Evolutionary conservation across 2,888 invertebrate genomes (phyloP).

Genomic region (Drosophila rubida): DNA sequence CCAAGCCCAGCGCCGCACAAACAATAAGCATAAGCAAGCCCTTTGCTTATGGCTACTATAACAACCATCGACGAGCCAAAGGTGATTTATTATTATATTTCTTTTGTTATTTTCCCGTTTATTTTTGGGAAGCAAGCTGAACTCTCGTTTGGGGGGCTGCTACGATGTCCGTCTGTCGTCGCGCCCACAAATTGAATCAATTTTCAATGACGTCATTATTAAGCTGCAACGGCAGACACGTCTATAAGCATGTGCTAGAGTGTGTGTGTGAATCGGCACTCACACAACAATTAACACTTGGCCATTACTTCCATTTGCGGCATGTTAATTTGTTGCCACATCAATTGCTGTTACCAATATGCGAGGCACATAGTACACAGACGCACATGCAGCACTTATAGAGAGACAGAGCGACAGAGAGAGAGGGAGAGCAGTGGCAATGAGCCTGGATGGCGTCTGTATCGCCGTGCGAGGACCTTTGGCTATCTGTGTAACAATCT

Average conservation of each 20-base stretch:
- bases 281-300: slow-evolving; percentile 79
- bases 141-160: neutral
- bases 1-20: slow-evolving; percentile 23
- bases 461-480: slow-evolving; percentile 21
- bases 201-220: slow-evolving; percentile 62
- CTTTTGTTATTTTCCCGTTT: slow-evolving; percentile 13
- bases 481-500: slow-evolving; percentile 63
- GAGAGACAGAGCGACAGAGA: too few species aligned
- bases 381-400: slow-evolving; percentile 16
- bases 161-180: neutral
- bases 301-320: slow-evolving; percentile 82
- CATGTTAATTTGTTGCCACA: slow-evolving; percentile 84
- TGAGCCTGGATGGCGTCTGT: neutral
- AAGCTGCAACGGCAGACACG: slow-evolving; percentile 45
- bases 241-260: slow-evolving; percentile 23
- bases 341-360: slow-evolving; percentile 79
- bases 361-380: slow-evolving; percentile 58
- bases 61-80: slow-evolving; percentile 35
- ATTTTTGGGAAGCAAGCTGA: slow-evolving; percentile 5
- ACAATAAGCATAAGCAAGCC: slow-evolving; percentile 26
- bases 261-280: slow-evolving; percentile 33
- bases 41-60: slow-evolving; percentile 31
- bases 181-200: slow-evolving; percentile 47
- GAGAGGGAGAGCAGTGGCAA: neutral
- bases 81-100: slow-evolving; percentile 60